Evolutionary conservation across 2,888 invertebrate genomes (phyloP).

Genomic region (Parelbella ahira): DNA sequence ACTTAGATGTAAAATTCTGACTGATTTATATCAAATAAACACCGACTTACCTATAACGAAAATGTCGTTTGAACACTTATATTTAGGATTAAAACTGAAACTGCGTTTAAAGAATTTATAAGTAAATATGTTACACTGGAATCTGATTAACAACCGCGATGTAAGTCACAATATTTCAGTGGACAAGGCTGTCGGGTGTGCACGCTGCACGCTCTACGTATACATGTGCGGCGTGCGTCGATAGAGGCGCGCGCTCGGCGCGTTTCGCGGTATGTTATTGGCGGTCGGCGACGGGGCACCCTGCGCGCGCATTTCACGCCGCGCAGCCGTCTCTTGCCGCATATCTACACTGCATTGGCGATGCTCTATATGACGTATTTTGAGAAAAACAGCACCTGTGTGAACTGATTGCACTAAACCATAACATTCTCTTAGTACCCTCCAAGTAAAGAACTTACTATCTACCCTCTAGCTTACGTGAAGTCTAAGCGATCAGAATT

Average conservation of each 20-base stretch:
- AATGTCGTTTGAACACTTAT: too few species aligned
- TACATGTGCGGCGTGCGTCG: conserved; percentile 46
- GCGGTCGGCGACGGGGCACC: conserved; percentile 37
- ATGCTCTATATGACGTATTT: conserved; percentile 28
- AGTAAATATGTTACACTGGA: conserved; percentile 12
- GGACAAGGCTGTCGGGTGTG: conserved; percentile 42
- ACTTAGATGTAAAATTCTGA: too few species aligned
- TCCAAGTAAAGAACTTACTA: too few species aligned
- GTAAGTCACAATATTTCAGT: conserved; percentile 36
- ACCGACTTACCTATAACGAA: too few species aligned
- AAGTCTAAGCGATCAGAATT: too few species aligned
- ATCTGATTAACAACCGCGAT: conserved; percentile 28
- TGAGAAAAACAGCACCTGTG: conserved; percentile 10
- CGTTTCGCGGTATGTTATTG: conserved; percentile 53
- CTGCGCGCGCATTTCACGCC: conserved; percentile 50
- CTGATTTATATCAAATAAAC: too few species aligned
- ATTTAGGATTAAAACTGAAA: too few species aligned
- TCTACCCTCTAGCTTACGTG: too few species aligned
- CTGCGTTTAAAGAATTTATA: not conserved
- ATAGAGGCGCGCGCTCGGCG: conserved; percentile 56
- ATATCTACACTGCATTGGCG: conserved; percentile 41
- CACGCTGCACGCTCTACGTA: conserved; percentile 33
- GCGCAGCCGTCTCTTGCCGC: conserved; percentile 39
- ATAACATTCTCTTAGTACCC: too few species aligned
- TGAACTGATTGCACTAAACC: too few species aligned